Conservation (phyloP, 2,888 invertebrate genomes). For the Amphipoea oculea region DNA sequence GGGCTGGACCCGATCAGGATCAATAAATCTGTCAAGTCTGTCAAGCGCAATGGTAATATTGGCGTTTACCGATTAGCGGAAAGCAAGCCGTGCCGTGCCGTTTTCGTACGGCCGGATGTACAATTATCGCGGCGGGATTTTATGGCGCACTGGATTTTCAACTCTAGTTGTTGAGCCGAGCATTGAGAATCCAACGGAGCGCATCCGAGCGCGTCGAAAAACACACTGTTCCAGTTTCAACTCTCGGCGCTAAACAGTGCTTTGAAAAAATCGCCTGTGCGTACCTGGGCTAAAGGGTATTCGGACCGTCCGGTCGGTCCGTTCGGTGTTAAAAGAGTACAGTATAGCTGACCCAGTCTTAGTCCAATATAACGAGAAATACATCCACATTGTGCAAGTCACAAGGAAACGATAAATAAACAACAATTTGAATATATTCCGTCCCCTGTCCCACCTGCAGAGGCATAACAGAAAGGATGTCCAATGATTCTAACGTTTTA, state of each 20-base stretch:
- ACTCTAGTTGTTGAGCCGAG: not conserved
- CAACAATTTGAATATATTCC: slow-evolving; percentile 27
- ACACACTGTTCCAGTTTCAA: not conserved
- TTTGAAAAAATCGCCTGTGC: not conserved
- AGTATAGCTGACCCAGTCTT: not conserved
- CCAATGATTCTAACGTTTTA: slow-evolving; percentile 41
- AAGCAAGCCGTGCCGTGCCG: not conserved
- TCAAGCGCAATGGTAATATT: not conserved
- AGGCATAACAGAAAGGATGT: slow-evolving; percentile 20
- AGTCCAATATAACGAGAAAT: not conserved
- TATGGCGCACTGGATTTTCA: not conserved
- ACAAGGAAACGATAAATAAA: slow-evolving; percentile 9
- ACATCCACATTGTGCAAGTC: too few relatives aligned
- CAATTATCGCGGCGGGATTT: not conserved
- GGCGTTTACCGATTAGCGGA: not conserved
- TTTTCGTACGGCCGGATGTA: not conserved
- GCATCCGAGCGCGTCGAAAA: too few relatives aligned
- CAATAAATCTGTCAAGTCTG: too few relatives aligned
- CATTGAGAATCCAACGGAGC: not conserved
- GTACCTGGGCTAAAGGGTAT: not conserved
- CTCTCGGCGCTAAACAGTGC: not conserved
- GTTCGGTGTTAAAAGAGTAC: not conserved
- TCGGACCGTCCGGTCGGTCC: too few relatives aligned
- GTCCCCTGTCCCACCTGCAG: slow-evolving; percentile 1
- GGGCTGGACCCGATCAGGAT: not conserved